phyloP scores from a whole-genome alignment of 2,888 invertebrate genomes.

The Aphodius sticticus region DNA sequence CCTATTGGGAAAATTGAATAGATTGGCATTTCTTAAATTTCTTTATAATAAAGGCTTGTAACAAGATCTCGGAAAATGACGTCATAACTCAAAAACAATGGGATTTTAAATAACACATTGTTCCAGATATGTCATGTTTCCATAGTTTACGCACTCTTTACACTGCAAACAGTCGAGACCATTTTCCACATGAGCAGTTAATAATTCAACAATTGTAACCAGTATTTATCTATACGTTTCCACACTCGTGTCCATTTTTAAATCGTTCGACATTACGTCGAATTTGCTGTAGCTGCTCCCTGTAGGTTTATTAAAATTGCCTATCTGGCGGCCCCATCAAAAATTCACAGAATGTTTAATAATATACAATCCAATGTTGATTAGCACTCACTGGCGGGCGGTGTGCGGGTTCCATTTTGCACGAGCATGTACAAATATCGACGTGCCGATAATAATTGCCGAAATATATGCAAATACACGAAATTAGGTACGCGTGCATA shows the following conservation, averaged over 20 bases:
- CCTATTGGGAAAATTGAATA: too few relatives aligned
- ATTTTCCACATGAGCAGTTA: neutral
- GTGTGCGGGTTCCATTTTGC: neutral
- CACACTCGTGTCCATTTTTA: neutral
- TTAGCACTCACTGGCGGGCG: neutral
- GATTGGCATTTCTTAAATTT: too few relatives aligned
- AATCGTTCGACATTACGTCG: neutral
- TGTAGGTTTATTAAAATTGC: neutral
- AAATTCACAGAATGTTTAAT: neutral
- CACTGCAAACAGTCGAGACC: neutral
- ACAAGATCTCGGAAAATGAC: too few relatives aligned
- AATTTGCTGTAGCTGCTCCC: neutral
- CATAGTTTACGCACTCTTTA: too few relatives aligned
- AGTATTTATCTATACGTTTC: neutral
- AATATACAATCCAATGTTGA: neutral
- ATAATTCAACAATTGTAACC: neutral
- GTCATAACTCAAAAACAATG: too few relatives aligned
- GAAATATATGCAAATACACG: neutral
- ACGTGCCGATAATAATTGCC: neutral
- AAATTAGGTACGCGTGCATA: neutral
- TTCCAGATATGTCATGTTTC: too few relatives aligned
- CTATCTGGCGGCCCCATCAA: neutral
- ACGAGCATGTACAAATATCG: neutral
- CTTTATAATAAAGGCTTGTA: too few relatives aligned
- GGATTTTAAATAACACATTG: too few relatives aligned